These are phyloP conservation scores for Zoanthus sociatus DNA, from an alignment of 92 coral and sea anemone species.

Conservation along the genomic window DNA sequence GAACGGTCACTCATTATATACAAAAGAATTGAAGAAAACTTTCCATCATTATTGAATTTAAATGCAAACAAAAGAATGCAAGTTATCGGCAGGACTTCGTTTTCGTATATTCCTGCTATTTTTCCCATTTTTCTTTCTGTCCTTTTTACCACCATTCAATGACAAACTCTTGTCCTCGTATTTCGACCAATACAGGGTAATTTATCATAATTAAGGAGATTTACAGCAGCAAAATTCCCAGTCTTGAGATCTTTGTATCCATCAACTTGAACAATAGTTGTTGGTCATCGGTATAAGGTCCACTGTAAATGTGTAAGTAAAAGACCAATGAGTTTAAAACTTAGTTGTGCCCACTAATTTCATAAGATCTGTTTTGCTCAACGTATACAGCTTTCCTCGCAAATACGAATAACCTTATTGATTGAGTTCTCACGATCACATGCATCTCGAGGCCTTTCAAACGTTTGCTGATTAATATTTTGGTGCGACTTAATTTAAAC, in stretches of 20 bases:
- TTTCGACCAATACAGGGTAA: conserved; percentile 43
- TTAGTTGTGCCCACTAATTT: not conserved
- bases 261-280: conserved; percentile 16
- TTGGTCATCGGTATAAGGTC: conserved; percentile 28
- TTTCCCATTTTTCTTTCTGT: conserved; percentile 32
- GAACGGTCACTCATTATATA: no score
- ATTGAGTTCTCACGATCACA: no score
- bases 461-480: no score
- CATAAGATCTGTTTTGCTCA: not conserved
- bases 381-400: no score
- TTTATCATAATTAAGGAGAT: conserved; percentile 26
- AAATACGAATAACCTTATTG: no score
- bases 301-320: conserved; percentile 31
- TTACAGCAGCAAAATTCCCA: conserved; percentile 41
- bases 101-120: not conserved
- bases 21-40: not conserved
- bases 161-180: conserved; percentile 1
- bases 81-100: not conserved
- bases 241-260: not conserved
- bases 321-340: not conserved
- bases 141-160: conserved; percentile 28
- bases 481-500: no score
- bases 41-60: not conserved
- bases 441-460: no score
- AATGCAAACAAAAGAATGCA: conserved; percentile 22